These are phyloP conservation scores for Drosophila paulistorum DNA, from an alignment of 1,140 invertebrate genomes.

Conservation along the genomic window DNA sequence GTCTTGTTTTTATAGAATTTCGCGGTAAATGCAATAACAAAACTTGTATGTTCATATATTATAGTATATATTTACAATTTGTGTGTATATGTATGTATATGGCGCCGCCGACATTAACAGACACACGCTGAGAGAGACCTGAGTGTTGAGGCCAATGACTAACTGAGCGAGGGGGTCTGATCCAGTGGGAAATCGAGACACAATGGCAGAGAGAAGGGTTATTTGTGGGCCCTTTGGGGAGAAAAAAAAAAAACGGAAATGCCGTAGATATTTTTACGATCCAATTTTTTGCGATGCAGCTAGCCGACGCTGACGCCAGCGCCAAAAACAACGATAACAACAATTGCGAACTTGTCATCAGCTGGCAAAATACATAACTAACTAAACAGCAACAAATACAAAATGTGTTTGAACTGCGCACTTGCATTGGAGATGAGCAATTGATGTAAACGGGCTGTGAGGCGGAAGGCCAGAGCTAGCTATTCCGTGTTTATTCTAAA, in stretches of 20 bases:
- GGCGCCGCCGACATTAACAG: too few species aligned
- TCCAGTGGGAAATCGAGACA: too few species aligned
- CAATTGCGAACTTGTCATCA: slow-evolving; percentile 60
- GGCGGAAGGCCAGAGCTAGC: too few species aligned
- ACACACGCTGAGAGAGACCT: too few species aligned
- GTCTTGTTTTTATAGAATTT: slow-evolving; percentile 63
- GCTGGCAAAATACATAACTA: slow-evolving; percentile 70
- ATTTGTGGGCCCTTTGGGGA: slow-evolving; percentile 47
- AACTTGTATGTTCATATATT: slow-evolving; percentile 20
- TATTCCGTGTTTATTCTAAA: too few species aligned
- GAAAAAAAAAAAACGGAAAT: slow-evolving; percentile 54
- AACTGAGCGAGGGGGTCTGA: too few species aligned
- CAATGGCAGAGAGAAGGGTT: too few species aligned
- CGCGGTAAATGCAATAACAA: slow-evolving; percentile 76
- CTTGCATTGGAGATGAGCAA: neutral
- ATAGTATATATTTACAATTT: neutral
- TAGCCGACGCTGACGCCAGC: slow-evolving; percentile 70
- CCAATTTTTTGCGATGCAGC: slow-evolving; percentile 51
- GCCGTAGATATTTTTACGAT: slow-evolving; percentile 59
- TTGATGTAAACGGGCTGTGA: neutral
- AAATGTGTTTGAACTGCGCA: neutral
- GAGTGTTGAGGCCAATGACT: too few species aligned
- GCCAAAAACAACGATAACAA: slow-evolving; percentile 35
- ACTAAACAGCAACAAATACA: neutral
- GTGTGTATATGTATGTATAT: neutral